Evolutionary conservation across 2,888 invertebrate species (phyloP).

Genomic region (Thymelicus sylvestris): DNA sequence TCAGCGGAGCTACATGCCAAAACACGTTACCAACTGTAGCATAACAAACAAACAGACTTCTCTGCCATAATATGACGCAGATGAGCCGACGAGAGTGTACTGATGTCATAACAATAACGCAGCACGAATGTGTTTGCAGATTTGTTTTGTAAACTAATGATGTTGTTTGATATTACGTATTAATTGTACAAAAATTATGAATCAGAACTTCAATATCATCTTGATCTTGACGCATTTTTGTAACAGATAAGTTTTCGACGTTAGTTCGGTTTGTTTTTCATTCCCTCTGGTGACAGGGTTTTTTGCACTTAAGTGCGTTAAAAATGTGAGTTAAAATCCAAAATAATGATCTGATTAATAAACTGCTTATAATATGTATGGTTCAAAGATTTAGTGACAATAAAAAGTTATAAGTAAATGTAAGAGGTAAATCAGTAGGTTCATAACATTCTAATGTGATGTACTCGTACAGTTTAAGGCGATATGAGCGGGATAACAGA

Average conservation of each 20-base stretch:
- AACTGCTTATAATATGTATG: no score
- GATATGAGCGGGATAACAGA: conserved; percentile 49
- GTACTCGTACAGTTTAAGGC: conserved; percentile 41
- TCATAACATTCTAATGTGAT: conserved; percentile 25
- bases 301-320: no score
- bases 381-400: not conserved
- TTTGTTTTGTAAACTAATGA: conserved; percentile 25
- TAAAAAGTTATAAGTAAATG: conserved; percentile 4
- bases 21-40: conserved; percentile 61
- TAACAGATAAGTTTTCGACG: no score
- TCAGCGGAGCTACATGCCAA: conserved; percentile 54
- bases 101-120: conserved; percentile 30
- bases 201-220: no score
- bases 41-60: conserved; percentile 57
- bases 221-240: no score
- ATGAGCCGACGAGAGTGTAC: conserved; percentile 14
- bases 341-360: no score
- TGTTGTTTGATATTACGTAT: conserved; percentile 2
- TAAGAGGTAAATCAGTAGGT: conserved; percentile 1
- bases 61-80: not conserved
- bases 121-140: not conserved
- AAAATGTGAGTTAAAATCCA: no score
- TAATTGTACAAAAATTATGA: no score
- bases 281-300: no score
- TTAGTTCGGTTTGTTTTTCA: no score